Conservation (phyloP, 2,888 invertebrate species). For the Stenichneumon culpator region DNA sequence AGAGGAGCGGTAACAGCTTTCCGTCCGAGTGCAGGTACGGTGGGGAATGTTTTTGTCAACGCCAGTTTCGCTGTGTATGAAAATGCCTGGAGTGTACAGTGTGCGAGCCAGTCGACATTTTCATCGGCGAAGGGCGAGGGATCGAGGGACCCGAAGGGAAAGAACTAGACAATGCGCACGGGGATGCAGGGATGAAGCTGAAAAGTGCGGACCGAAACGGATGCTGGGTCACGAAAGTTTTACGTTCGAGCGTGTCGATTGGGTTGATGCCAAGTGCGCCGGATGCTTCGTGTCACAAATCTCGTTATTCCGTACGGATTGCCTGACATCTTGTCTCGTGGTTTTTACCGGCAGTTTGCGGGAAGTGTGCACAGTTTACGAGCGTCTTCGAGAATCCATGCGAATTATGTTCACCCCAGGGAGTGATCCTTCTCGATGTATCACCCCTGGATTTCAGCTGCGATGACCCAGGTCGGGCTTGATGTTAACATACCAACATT, state of each 20-base stretch:
- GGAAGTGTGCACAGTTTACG: too few relatives aligned
- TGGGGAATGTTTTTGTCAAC: slow-evolving; percentile 19
- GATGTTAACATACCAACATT: too few relatives aligned
- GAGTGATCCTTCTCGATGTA: too few relatives aligned
- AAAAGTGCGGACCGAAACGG: slow-evolving; percentile 33
- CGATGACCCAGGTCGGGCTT: too few relatives aligned
- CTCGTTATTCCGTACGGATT: slow-evolving; percentile 35
- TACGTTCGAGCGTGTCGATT: slow-evolving; percentile 54
- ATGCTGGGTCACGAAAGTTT: slow-evolving; percentile 54
- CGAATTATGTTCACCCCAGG: too few relatives aligned
- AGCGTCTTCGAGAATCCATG: too few relatives aligned
- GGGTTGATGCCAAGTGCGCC: slow-evolving; percentile 63
- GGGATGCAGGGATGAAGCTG: slow-evolving; percentile 36
- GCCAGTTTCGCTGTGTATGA: slow-evolving; percentile 46
- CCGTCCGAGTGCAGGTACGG: not conserved
- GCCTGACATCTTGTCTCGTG: slow-evolving; percentile 15
- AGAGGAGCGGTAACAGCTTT: not conserved
- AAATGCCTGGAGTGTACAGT: slow-evolving; percentile 43
- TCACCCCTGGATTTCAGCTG: too few relatives aligned
- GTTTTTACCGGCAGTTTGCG: not conserved
- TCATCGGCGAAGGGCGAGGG: slow-evolving; percentile 40
- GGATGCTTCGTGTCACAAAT: slow-evolving; percentile 57
- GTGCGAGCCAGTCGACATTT: slow-evolving; percentile 44
- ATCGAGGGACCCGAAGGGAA: not conserved
- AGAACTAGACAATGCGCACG: slow-evolving; percentile 10